These are phyloP conservation scores for Spongilla lacustris DNA, from an alignment of 37 sponge, comb jelly and placozoan genomes.

Conservation along the genomic window DNA sequence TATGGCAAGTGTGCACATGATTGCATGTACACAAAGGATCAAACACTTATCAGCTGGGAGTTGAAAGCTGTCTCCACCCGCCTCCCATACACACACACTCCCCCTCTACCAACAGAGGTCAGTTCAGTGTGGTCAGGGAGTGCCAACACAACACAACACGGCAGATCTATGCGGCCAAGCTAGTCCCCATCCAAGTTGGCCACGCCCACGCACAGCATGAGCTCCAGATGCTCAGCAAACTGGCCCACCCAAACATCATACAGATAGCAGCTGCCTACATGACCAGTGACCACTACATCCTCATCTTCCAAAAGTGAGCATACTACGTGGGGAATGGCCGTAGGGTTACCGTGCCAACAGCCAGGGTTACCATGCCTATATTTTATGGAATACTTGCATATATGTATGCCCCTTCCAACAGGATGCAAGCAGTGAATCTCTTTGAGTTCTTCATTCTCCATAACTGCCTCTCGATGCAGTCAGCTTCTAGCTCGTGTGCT, in stretches of 20 bases:
- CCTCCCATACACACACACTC: not conserved
- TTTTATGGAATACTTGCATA: no score
- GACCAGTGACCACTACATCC: slow-evolving; percentile 30
- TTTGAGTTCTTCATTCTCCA: slow-evolving; percentile 39
- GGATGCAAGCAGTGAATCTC: slow-evolving; percentile 41
- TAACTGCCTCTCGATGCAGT: slow-evolving; percentile 28
- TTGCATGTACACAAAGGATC: no score
- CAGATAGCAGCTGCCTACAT: slow-evolving; percentile 47
- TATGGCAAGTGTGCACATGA: no score
- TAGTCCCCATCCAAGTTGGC: slow-evolving; percentile 39
- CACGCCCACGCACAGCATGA: slow-evolving; percentile 61
- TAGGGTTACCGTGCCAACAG: no score
- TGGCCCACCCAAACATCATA: slow-evolving; percentile 60
- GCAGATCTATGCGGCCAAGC: slow-evolving; percentile 62
- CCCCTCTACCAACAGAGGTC: slow-evolving; percentile 50
- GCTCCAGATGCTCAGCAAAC: slow-evolving; percentile 47
- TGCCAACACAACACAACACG: slow-evolving; percentile 57
- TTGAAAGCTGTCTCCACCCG: not conserved
- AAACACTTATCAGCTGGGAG: no score
- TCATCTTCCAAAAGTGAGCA: slow-evolving; percentile 70
- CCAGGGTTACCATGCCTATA: no score
- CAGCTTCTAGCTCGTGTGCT: not conserved
- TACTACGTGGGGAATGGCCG: not conserved
- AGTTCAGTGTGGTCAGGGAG: slow-evolving; percentile 49
- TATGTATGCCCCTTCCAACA: no score